A percentile compares a stretch with the other conserved stretches of the same genome.
Conservation (phyloP, 2,113 vertebrate species). For the Guaruba guarouba region DNA sequence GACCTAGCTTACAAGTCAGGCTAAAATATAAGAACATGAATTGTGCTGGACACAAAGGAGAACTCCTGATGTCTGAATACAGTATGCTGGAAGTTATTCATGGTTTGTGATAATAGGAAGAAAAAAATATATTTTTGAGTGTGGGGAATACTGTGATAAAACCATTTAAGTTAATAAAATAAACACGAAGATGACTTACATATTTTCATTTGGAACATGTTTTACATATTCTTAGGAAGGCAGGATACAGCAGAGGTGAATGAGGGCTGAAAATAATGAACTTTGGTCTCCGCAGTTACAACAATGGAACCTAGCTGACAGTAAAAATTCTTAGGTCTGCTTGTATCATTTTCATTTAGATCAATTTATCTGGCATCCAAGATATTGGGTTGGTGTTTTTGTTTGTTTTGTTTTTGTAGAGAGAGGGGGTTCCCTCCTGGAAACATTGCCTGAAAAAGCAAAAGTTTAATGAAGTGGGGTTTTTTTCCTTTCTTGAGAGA, state of each 20-base stretch:
- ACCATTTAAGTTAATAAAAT: conserved; percentile 33
- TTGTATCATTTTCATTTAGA: not conserved
- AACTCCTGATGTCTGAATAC: not conserved
- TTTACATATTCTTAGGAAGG: not conserved
- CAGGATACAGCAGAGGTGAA: not conserved
- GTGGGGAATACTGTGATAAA: not conserved
- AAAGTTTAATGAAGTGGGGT: not conserved
- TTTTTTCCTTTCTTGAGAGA: not conserved
- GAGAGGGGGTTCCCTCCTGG: not conserved
- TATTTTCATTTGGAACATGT: not conserved
- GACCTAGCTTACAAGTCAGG: accelerated
- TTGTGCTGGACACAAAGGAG: not conserved
- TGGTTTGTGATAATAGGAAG: not conserved
- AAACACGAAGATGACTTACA: conserved; percentile 11
- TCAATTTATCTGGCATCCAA: not conserved
- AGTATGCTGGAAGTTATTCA: not conserved
- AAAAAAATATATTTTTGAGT: not conserved
- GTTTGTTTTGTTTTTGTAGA: not conserved
- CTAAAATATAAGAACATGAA: not conserved
- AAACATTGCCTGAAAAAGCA: not conserved
- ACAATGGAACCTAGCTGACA: not conserved
- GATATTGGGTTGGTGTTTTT: not conserved
- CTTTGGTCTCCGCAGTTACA: not conserved
- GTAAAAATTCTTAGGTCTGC: not conserved
- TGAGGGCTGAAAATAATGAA: not conserved